These are phyloP conservation scores for Sceloporus tristichus DNA, from an alignment of 2,113 vertebrate species.

Conservation along the genomic window DNA sequence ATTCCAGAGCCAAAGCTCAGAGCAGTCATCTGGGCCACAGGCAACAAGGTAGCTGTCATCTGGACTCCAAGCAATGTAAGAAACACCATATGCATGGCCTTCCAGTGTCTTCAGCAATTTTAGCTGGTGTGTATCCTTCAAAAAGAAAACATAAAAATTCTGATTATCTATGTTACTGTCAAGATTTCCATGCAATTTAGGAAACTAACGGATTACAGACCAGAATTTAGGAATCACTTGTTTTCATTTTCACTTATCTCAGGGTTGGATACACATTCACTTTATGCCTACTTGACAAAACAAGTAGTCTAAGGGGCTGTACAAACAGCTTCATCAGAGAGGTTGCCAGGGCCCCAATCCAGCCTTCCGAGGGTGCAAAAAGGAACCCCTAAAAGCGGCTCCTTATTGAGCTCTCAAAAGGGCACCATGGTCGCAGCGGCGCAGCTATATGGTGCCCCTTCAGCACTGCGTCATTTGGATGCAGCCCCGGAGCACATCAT, in stretches of 20 bases:
- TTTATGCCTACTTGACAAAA: neutral
- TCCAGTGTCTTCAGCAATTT: slow-evolving; percentile 95
- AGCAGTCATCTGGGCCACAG: slow-evolving; percentile 98
- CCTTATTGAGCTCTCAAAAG: no score
- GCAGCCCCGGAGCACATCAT: no score
- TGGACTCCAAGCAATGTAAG: slow-evolving; percentile 98
- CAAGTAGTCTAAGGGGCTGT: neutral
- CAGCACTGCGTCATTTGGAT: no score
- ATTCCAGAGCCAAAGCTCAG: slow-evolving; percentile 98
- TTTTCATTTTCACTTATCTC: neutral
- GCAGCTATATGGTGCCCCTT: no score
- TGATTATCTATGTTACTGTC: slow-evolving; percentile 2
- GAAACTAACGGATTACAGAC: neutral
- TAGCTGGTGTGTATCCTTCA: slow-evolving; percentile 92
- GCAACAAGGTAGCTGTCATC: slow-evolving; percentile 96
- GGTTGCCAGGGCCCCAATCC: no score
- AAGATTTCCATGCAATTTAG: neutral
- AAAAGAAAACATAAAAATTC: slow-evolving; percentile 43
- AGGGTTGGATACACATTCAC: neutral
- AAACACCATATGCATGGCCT: slow-evolving; percentile 96
- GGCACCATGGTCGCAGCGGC: no score
- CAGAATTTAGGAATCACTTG: neutral
- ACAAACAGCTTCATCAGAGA: no score
- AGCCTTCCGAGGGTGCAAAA: no score
- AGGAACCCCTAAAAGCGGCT: no score